These are phyloP conservation scores for Syrrhaptes paradoxus DNA, from an alignment of 2,113 vertebrate genomes.

Conservation along the genomic window DNA sequence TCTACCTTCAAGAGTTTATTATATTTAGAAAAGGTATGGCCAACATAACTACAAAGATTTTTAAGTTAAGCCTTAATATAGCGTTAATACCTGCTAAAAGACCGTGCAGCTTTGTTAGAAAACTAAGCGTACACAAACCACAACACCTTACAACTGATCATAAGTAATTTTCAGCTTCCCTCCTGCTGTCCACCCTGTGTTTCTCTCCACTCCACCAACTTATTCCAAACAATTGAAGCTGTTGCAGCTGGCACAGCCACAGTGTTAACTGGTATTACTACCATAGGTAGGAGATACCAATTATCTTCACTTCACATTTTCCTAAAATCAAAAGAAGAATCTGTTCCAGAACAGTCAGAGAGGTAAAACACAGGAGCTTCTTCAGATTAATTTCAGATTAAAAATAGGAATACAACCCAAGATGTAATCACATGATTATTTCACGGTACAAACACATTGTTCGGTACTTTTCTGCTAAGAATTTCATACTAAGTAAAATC, in stretches of 20 bases:
- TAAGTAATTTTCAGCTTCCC: not conserved
- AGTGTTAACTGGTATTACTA: not conserved
- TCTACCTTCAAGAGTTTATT: not conserved
- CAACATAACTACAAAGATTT: not conserved
- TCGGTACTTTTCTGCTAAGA: not conserved
- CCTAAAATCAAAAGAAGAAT: not conserved
- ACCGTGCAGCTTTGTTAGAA: not conserved
- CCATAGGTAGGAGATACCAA: not conserved
- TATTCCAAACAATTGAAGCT: not conserved
- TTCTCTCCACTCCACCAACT: not conserved
- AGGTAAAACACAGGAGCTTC: not conserved
- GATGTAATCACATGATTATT: not conserved
- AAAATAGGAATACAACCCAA: not conserved
- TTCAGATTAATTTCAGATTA: not conserved
- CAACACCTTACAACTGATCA: not conserved
- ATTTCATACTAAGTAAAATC: not conserved
- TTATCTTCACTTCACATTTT: not conserved
- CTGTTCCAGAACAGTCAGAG: not conserved
- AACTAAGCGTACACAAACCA: not conserved
- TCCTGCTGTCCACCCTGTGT: accelerated
- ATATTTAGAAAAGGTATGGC: not conserved
- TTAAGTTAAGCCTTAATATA: not conserved
- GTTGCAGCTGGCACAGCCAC: not conserved
- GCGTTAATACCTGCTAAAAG: not conserved
- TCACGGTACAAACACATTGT: not conserved